phyloP scores from a whole-genome alignment of 2,888 invertebrate species.

The Tipula helvola region DNA sequence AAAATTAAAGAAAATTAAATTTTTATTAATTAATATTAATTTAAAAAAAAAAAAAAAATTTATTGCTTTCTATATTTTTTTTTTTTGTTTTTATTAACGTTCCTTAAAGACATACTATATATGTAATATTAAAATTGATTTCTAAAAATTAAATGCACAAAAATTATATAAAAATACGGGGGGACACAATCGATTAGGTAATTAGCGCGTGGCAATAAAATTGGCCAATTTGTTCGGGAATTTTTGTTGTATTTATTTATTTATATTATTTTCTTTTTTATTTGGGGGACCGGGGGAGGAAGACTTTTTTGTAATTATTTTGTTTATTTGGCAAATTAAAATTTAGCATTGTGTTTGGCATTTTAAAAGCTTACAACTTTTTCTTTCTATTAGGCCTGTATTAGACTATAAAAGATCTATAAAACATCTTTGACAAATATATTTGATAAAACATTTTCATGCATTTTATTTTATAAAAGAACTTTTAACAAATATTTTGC shows the following conservation, averaged over 20 bases:
- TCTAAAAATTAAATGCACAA: background rate
- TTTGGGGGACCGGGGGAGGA: background rate
- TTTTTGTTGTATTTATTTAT: background rate
- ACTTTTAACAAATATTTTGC: no score
- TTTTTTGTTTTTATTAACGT: background rate
- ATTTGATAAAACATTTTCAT: no score
- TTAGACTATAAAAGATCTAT: no score
- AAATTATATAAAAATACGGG: background rate
- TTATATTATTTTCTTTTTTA: background rate
- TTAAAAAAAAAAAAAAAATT: background rate
- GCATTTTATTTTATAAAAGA: no score
- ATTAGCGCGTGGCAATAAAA: background rate
- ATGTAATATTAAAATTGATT: background rate
- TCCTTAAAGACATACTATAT: background rate
- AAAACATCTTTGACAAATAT: no score
- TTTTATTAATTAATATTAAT: background rate
- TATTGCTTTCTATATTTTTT: background rate
- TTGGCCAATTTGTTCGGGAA: background rate
- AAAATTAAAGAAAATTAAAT: background rate
- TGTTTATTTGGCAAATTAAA: background rate
- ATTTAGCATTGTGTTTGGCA: background rate
- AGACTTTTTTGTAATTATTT: background rate
- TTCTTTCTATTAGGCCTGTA: no score
- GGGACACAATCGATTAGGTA: background rate
- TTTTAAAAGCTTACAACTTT: no score